Evolutionary conservation across 2,888 invertebrate genomes (phyloP), one percentile per base, ranked within the genome.

Genomic region (Proisotoma minuta): DNA sequence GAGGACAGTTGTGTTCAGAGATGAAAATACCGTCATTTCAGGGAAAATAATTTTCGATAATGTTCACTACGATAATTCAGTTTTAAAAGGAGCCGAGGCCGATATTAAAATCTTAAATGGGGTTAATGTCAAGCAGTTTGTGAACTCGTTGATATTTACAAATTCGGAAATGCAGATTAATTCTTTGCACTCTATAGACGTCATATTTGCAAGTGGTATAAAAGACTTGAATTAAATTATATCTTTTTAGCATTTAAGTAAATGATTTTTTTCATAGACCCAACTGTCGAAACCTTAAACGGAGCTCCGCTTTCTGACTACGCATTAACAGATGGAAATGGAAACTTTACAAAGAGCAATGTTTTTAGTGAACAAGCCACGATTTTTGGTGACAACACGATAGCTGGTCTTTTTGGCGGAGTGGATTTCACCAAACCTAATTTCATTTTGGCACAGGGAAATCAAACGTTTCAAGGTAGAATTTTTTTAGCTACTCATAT

Each of bases 401-500:
- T 20, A 0, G 20, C 22, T 2, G 62, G 62, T 3, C 52, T 23
- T 1, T 39, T 62, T n/a, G 64, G 52, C 0, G 65, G 65, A 2
- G 43, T 72, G 12, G 34, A 59, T 10, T 62, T 67, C n/a, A 24
- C 26, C 1, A 15, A 15, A 3, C 59, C 66, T 3, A 50, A 57
- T 1, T 70, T 68, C 49, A 20, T 72, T 1, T 54, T 68, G 0
- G 27, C 23, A 1, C 18, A 40, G 10, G 60, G 62, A 18, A 66
- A 68, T 50, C 72, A 72, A 40, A 62, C 63, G 1, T 72, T 72
- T 27, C 23, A 53, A 24, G 65, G 71, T 65, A 51, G 26, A 1
- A 1, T 28, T 3, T 27, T 50, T 20, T 10, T 18, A 5, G 8
- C 18, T 18, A 47, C 47, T n/a, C n/a, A n/a, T n/a, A n/a, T n/a